Evolutionary conservation across 2,888 invertebrate genomes (phyloP), one percentile per base, ranked within the genome.

Genomic region (Nomada ruficornis): DNA sequence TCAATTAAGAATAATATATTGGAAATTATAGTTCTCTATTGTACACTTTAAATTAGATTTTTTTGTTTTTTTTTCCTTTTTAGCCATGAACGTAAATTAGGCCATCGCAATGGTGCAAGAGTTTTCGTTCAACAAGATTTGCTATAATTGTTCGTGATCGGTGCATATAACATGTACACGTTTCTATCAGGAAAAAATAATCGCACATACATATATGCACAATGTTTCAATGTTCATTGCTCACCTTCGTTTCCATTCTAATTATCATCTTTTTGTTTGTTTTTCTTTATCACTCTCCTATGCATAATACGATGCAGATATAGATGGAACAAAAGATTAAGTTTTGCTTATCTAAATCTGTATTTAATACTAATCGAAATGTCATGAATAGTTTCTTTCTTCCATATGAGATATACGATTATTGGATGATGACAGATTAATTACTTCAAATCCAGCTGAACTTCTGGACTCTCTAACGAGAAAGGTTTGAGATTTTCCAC

Each of bases 401-500:
- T 54, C 29, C 18, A 60, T 47, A 63, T 42, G 47, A 71, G 42
- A 69, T 55, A 29, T 29, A 44, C 15, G 44, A 26, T n/a, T 44
- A 55, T 60, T 3, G n/a, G 54, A 47, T 62, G 60, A 77, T 36
- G 36, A 65, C 72, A 29, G 54, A 60, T 57, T 59, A 62, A 65
- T 92, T 91, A 94, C 84, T 94, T 94, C 79, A 94, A 87, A 83
- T 94, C 94, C 71, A 93, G 62, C 70, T 93, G 93, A 42, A 92
- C 79, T 50, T 93, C 94, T 5, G 93, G 93, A 81, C 90, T 92
- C 50, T 93, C 93, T 63, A 94, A 86, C 44, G 91, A 87, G 71
- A 94, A 93, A 11, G 94, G 94, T 84, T 92, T 93, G 74, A 93
- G 90, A 84, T 91, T 92, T 78, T 94, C 94, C 67, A 93, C 93